Percentiles rank a stretch among this genome's conserved stretches.
These are phyloP conservation scores for Prunella himalayana DNA, from an alignment of 2,113 vertebrate species.

Conservation along the genomic window DNA sequence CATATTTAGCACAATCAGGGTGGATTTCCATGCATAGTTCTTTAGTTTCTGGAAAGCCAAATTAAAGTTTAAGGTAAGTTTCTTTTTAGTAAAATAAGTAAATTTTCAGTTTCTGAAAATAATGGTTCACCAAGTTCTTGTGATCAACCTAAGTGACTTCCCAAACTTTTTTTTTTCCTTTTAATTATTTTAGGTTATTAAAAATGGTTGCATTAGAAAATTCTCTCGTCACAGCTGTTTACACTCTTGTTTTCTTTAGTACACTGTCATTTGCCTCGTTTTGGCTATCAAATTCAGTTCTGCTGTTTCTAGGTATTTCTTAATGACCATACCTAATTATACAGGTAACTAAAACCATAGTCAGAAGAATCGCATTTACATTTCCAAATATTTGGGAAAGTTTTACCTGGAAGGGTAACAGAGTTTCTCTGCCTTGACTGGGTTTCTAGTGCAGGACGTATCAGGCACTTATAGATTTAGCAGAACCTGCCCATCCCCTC, in stretches of 20 bases:
- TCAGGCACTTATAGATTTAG: background rate
- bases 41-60: background rate
- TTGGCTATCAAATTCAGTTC: background rate
- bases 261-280: background rate
- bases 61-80: background rate
- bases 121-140: background rate
- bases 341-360: background rate
- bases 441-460: accelerated
- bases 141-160: background rate
- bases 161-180: accelerated
- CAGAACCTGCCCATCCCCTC: background rate
- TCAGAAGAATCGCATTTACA: background rate
- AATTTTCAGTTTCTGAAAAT: background rate
- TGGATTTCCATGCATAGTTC: accelerated
- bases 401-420: background rate
- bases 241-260: background rate
- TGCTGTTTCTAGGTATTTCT: background rate
- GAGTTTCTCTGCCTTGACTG: background rate
- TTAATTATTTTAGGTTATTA: background rate
- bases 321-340: background rate
- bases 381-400: background rate
- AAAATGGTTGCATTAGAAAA: background rate
- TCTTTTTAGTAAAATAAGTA: background rate
- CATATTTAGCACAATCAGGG: background rate
- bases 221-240: background rate